Base-by-base conservation (phyloP, 2,113 vertebrate species). In the Macquaria australasica region DNA sequence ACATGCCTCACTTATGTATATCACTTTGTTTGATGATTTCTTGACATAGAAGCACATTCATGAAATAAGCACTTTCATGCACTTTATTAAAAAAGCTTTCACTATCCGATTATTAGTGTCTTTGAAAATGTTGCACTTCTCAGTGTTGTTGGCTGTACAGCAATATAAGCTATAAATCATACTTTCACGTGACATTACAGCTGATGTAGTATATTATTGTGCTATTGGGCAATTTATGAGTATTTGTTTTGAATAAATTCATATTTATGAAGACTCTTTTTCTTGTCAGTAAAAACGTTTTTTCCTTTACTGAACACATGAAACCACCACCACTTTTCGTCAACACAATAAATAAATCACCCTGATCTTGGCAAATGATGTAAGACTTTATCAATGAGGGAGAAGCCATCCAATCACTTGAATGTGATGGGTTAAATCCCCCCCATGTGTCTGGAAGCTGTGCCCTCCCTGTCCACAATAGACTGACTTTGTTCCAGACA, bases 401-500 rank as follows among this genome's bases (percentile, higher is more conserved):
- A 84, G 60, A 67, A 85, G 48, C 14, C 69, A 70, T 75, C 45
- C 67, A 74, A 63, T 68, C 39, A 73, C 53, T 80, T 78, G 83
- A 85, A 77, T 85, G 73, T 73, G 68, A 85, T 5, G 83, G 86
- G 87, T 89, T 92, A 88, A 91, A 84, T 63, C 67, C 71, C 75
- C 68, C 79, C 82, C 77, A 87, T 88, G 67, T 80, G 84, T 89
- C 76, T 82, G 63, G 84, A 82, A 76, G 77, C 88, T 66, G 45
- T 82, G 62, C 79, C 69, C 60, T 75, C 77, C 74, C 31, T 53
- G 75, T 84, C 79, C 77, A 89, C 92, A 93, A 93, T 89, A 86
- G 91, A 79, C 82, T 72, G 82, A 88, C 93, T 95, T 91, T 92
- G 92, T 92, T 85, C 62, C 66, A 73, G 56, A 95, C 94, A 95